These are phyloP conservation scores for Erythrolamprus reginae DNA, from an alignment of 2,113 vertebrate genomes.

Conservation along the genomic window DNA sequence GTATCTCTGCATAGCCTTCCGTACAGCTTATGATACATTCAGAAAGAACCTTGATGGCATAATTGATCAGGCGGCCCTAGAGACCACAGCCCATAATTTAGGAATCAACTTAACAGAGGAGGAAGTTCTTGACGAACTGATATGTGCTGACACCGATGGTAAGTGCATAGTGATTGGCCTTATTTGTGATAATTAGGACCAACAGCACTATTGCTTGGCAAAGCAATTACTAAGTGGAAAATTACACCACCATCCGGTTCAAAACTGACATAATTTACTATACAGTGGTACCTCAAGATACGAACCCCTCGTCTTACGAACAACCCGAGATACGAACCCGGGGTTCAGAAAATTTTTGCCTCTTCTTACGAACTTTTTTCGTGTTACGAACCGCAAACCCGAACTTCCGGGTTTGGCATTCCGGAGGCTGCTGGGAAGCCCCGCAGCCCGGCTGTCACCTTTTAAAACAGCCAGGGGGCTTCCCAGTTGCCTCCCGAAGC, in stretches of 20 bases:
- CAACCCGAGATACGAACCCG: no score
- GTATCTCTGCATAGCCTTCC: conserved; percentile 54
- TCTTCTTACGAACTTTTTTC: no score
- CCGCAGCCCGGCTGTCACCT: no score
- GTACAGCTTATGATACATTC: conserved; percentile 52
- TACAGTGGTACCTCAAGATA: no score
- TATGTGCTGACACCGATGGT: conserved; percentile 52
- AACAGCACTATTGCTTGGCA: background rate
- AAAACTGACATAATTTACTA: background rate
- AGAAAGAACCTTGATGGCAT: conserved; percentile 42
- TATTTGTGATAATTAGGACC: background rate
- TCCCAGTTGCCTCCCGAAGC: no score
- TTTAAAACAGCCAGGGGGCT: no score
- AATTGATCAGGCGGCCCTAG: conserved; percentile 49
- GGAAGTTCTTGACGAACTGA: conserved; percentile 45
- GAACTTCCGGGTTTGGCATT: no score
- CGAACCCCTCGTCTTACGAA: no score
- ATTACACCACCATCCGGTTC: background rate
- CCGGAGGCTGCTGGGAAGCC: no score
- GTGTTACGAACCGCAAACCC: no score
- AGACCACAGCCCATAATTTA: conserved; percentile 39
- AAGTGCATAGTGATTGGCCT: background rate
- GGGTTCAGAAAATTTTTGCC: no score
- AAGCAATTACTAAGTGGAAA: background rate
- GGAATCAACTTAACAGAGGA: conserved; percentile 45